phyloP scores from a whole-genome alignment of 2,888 invertebrate genomes.

The Chrysina gloriosa region DNA sequence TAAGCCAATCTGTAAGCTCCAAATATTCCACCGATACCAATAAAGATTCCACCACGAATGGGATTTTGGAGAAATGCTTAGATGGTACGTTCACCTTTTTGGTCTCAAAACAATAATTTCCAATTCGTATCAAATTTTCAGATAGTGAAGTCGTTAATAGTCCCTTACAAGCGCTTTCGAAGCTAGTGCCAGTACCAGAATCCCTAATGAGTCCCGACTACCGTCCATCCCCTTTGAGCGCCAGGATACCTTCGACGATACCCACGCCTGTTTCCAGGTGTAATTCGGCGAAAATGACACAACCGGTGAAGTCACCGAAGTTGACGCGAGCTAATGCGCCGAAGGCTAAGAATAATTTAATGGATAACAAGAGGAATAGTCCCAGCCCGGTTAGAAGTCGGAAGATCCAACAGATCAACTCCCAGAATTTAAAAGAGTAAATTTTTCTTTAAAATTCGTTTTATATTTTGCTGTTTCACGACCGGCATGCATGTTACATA shows the following conservation, averaged over 20 bases:
- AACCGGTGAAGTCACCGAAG: conserved; percentile 31
- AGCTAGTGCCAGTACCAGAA: conserved; percentile 89
- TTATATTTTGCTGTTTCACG: neutral
- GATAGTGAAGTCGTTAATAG: conserved; percentile 64
- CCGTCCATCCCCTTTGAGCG: conserved; percentile 61
- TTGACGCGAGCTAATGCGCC: conserved; percentile 40
- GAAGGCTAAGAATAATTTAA: conserved; percentile 44
- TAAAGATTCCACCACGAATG: conserved; percentile 44
- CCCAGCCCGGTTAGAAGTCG: conserved; percentile 55
- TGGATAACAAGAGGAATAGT: conserved; percentile 51
- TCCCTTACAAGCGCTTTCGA: conserved; percentile 83
- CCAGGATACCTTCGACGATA: conserved; percentile 49
- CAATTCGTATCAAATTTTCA: conserved; percentile 36
- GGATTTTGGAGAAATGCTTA: conserved; percentile 55
- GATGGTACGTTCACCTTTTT: conserved; percentile 55
- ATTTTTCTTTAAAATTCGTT: neutral
- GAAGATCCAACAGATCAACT: conserved; percentile 45
- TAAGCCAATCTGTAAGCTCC: conserved; percentile 63
- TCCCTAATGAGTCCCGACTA: conserved; percentile 88
- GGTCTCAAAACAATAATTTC: neutral
- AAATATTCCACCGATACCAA: conserved; percentile 51
- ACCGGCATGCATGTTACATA: neutral
- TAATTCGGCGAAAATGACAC: conserved; percentile 53
- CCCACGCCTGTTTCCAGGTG: conserved; percentile 45
- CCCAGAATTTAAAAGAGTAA: conserved; percentile 41